Evolutionary conservation across 1,140 invertebrate species (phyloP).

Genomic region (Brachionus koreanus): DNA sequence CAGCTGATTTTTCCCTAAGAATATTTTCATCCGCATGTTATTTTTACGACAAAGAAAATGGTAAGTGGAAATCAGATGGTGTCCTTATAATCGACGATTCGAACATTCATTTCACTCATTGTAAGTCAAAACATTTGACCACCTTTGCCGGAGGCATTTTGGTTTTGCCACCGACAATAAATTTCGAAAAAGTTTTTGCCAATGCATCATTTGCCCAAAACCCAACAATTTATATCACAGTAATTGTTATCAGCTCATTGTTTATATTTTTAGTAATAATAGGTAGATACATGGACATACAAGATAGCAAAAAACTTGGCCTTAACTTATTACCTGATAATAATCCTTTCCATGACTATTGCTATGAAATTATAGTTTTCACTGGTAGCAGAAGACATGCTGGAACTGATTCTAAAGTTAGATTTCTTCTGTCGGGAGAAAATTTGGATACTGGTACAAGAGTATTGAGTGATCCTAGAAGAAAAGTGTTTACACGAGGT

Average conservation of each 20-base stretch:
- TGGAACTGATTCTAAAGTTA: slow-evolving; percentile 46
- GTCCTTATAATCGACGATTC: slow-evolving; percentile 47
- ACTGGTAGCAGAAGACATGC: slow-evolving; percentile 50
- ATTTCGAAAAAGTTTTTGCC: slow-evolving; percentile 57
- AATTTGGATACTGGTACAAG: slow-evolving; percentile 12
- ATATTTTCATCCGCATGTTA: slow-evolving; percentile 46
- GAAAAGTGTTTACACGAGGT: slow-evolving; percentile 51
- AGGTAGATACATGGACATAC: slow-evolving; percentile 60
- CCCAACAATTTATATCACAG: slow-evolving; percentile 62
- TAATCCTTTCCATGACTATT: slow-evolving; percentile 48
- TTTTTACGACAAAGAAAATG: slow-evolving; percentile 46
- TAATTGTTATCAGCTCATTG: slow-evolving; percentile 59
- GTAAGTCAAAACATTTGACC: slow-evolving; percentile 56
- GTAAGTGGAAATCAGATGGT: slow-evolving; percentile 49
- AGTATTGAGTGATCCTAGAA: slow-evolving; percentile 19
- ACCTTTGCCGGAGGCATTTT: slow-evolving; percentile 57
- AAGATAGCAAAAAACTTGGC: slow-evolving; percentile 58
- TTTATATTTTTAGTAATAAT: slow-evolving; percentile 60
- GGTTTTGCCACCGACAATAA: slow-evolving; percentile 57
- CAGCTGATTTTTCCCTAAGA: slow-evolving; percentile 47
- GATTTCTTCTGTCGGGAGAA: slow-evolving; percentile 44
- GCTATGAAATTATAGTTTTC: slow-evolving; percentile 51
- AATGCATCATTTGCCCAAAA: slow-evolving; percentile 62
- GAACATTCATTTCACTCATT: slow-evolving; percentile 47
- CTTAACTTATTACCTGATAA: slow-evolving; percentile 50